A percentile compares a stretch with the other conserved stretches of the same genome.
phyloP scores from a whole-genome alignment of 23 tunicate genomes.

The Ciona savignyi region DNA sequence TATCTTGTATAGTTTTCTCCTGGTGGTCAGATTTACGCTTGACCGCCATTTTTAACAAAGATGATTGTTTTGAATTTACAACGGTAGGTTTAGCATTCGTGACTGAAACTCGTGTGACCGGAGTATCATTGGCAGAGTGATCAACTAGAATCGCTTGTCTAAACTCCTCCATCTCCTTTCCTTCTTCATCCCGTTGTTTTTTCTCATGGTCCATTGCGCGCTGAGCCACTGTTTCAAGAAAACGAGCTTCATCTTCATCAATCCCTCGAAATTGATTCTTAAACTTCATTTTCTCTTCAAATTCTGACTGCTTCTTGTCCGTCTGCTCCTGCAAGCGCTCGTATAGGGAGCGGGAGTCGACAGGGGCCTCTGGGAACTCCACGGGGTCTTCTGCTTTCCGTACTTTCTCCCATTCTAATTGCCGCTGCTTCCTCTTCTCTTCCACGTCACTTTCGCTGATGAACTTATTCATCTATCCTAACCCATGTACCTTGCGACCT shows the following conservation, averaged over 20 bases:
- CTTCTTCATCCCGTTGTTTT: conserved; percentile 39
- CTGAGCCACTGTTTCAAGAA: conserved; percentile 41
- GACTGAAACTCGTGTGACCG: neutral
- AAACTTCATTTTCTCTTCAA: conserved; percentile 76
- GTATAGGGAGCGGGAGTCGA: conserved; percentile 70
- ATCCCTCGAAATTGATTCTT: conserved; percentile 94
- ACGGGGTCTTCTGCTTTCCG: conserved; percentile 84
- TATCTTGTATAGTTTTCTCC: neutral
- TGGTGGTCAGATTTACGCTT: conserved; percentile 4
- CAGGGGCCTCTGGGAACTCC: conserved; percentile 73
- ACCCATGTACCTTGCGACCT: too few species aligned
- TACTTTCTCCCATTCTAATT: conserved; percentile 93
- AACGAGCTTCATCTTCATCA: conserved; percentile 71
- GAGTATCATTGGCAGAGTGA: neutral
- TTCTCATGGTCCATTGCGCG: conserved; percentile 41
- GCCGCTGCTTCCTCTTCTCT: conserved; percentile 49
- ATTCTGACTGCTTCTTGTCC: conserved; percentile 86
- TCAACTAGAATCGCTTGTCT: conserved; percentile 19
- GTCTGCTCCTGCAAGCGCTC: conserved; percentile 82
- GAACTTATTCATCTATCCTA: conserved; percentile 74
- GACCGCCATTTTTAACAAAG: too few species aligned
- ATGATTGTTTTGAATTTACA: neutral
- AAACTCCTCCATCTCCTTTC: conserved; percentile 58
- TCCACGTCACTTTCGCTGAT: conserved; percentile 69
- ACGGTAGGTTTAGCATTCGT: neutral